Base-by-base conservation (phyloP, 2,113 vertebrate species). In the Vicugna pacos region DNA sequence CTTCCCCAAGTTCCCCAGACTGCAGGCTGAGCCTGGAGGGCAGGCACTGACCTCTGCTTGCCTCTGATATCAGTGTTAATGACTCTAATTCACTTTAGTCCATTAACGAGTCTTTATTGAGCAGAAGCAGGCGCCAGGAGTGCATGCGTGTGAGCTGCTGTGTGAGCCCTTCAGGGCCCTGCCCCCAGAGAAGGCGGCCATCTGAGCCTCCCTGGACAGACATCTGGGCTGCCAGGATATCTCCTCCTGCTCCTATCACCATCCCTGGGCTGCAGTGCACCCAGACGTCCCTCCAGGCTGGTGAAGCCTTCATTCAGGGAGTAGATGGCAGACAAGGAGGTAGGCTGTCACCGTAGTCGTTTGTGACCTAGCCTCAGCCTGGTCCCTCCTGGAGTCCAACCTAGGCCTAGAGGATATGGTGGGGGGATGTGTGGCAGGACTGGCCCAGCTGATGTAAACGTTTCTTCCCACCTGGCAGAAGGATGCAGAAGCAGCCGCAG, bases 1-100 rank as follows among this genome's bases (percentile, higher is more conserved):
- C 50, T 76, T 83, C 70, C 32, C 35, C 10, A 13, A 48, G 54
- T 24, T 81, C 56, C 70, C 69, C 86, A 80, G 62, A 92, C 46
- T 35, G 54, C 26, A 3, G 38, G 70, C 46, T 70, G 52, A 56
- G 72, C 19, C 69, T 28, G 22, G 80, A 75, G 46, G 84, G 60
- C 88, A 75, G 84, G 69, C 35, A n/a, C 93, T 0, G 14, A 89
- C 87, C 94, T 96, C 90, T 42, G 83, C 62, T 65, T 35, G 83
- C 80, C 70, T 65, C 64, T 70, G 42, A 88, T 75, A 84, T 67
- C 38, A 81, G 94, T 46, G 75, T 81, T 97, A 97, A 96, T 85
- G 95, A 84, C 48, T 79, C 91, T 94, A 94, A 96, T 97, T 97
- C 96, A 96, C 91, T 97, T 93, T 73, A 95, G 93, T 88, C 93